phyloP scores from a whole-genome alignment of 1,140 invertebrate species.

The Hypothenemus hampei region DNA sequence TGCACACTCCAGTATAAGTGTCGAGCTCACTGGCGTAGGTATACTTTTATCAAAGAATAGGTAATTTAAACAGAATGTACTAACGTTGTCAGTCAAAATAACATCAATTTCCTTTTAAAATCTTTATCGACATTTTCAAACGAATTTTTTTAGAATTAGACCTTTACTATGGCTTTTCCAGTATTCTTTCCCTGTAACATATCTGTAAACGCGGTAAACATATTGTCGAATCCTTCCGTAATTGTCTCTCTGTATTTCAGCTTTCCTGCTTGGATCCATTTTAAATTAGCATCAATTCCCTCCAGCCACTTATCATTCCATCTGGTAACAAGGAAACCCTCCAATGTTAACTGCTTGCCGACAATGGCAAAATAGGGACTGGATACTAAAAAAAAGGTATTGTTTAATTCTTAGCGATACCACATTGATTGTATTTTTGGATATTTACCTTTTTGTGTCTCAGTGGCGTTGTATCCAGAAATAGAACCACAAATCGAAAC shows the following conservation, averaged over 20 bases:
- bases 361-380: constrained; percentile 48
- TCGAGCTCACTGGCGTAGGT: no score
- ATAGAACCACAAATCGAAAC: constrained; percentile 40
- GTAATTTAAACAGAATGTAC: no score
- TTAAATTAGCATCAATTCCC: constrained; percentile 53
- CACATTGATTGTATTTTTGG: not conserved
- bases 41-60: no score
- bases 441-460: constrained; percentile 41
- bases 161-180: constrained; percentile 58
- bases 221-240: constrained; percentile 61
- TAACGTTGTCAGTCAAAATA: no score
- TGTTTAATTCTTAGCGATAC: not conserved
- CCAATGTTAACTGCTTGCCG: constrained; percentile 53
- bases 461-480: constrained; percentile 51
- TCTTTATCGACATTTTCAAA: no score
- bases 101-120: no score
- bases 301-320: constrained; percentile 51
- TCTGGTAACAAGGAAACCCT: constrained; percentile 55
- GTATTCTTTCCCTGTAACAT: constrained; percentile 58
- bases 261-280: constrained; percentile 57
- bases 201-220: constrained; percentile 58
- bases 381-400: constrained; percentile 37
- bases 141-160: constrained; percentile 10
- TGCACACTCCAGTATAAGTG: no score
- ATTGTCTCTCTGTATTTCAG: constrained; percentile 58